These are phyloP conservation scores for Sminthurides bifidus DNA, from an alignment of 1,140 invertebrate genomes.

Conservation along the genomic window DNA sequence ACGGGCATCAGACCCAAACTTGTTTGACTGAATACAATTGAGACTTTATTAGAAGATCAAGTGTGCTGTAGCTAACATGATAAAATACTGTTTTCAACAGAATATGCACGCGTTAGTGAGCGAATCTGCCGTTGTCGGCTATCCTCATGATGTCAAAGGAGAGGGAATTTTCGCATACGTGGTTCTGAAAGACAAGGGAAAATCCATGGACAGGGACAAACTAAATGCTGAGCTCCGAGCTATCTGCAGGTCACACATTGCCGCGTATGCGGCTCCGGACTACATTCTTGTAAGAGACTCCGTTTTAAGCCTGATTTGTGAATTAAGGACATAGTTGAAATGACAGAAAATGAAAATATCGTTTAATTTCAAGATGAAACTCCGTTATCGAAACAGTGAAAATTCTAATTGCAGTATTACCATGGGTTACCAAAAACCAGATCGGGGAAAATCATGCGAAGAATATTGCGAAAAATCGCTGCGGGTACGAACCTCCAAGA, in stretches of 20 bases:
- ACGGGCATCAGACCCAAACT: not conserved
- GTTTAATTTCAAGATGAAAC: not conserved
- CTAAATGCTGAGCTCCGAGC: constrained; percentile 39
- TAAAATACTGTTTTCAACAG: no score
- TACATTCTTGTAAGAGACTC: constrained; percentile 40
- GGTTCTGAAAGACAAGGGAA: constrained; percentile 42
- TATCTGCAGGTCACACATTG: constrained; percentile 48
- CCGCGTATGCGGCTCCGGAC: constrained; percentile 52
- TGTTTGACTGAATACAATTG: not conserved
- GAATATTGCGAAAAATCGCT: constrained; percentile 50
- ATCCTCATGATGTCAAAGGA: constrained; percentile 50
- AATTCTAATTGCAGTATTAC: not conserved
- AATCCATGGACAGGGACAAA: constrained; percentile 28
- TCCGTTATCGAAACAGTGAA: not conserved
- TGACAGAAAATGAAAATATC: not conserved
- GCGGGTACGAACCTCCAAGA: constrained; percentile 37
- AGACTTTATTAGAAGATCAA: not conserved
- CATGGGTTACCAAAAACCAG: constrained; percentile 33
- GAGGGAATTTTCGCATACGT: constrained; percentile 54
- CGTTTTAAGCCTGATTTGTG: not conserved
- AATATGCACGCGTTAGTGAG: constrained; percentile 40
- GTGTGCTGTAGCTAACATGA: no score
- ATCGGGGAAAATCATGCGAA: constrained; percentile 54
- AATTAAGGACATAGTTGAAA: not conserved
- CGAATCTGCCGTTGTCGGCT: constrained; percentile 52